Evolutionary conservation across 2,797 vertebrate genomes (phyloP), one percentile per base, ranked within the genome.

Genomic region (Centroberyx gerrardi): DNA sequence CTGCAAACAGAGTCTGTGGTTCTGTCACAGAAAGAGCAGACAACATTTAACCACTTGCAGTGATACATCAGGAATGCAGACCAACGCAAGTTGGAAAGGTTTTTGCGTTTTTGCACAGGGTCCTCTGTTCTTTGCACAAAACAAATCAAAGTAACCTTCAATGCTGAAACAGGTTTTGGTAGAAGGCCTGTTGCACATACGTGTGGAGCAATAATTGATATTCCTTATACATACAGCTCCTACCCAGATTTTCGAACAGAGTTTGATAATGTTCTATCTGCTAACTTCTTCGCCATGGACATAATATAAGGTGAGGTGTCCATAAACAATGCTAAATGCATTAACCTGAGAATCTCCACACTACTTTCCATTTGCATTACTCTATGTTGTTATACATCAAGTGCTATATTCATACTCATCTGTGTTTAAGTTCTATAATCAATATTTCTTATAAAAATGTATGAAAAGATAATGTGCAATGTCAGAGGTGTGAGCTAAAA

Each of bases 201-300:
- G 1, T 63, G 70, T 72, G 70, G 38, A 52, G 66, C 82, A n/a
- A 31, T 22, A 3, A 61, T 74, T 72, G 74, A 81, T 27, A 18
- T 75, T 33, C 60, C 79, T 29, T 73, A 42, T 17, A 79, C 60
- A 0, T 73, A 73, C 28, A 81, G 28, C 22, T 78, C 70, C 60
- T 75, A 74, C 46, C 82, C 82, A 44, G 77, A 84, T 12, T 64
- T 78, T 29, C 44, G 18, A 15, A 74, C 40, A 15, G 74, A 80
- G 68, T 54, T 83, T 83, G 72, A 78, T 22, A 72, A 74, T 46
- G 56, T 77, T 27, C 65, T 77, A 4, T 74, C 68, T 46, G 67
- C 70, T 2, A 46, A 72, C 33, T 68, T 40, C 12, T 62, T 78
- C 66, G 46, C 55, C 46, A 82, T 67, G 71, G 66, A 67, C 49